Percentiles rank a stretch among this genome's conserved stretches.
Conservation (phyloP, 2,797 vertebrate species). For the Chaetodon trifasciatus region DNA sequence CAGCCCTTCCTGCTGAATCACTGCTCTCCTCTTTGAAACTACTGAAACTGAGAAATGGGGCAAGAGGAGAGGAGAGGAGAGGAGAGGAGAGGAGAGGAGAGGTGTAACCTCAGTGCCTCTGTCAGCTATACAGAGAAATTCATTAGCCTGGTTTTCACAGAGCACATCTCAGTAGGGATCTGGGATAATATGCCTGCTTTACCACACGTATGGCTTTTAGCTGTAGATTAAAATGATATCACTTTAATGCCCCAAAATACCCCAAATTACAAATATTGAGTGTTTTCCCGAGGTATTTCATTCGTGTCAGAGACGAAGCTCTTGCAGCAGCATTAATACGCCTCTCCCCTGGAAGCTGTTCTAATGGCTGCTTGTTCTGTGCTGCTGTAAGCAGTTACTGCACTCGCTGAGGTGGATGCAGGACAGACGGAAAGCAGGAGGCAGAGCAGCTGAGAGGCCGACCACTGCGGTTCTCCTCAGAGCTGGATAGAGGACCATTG, state of each 20-base stretch:
- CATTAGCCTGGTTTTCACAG: slow-evolving; percentile 61
- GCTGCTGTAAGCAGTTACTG: slow-evolving; percentile 28
- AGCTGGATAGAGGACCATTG: slow-evolving; percentile 51
- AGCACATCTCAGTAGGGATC: slow-evolving; percentile 43
- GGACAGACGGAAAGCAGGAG: slow-evolving; percentile 5
- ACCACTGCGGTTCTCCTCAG: slow-evolving; percentile 20
- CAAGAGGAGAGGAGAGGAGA: neutral
- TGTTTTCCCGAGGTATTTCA: neutral
- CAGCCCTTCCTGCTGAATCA: slow-evolving; percentile 10
- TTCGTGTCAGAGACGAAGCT: neutral
- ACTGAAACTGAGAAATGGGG: neutral
- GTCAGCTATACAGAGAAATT: slow-evolving; percentile 55
- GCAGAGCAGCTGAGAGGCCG: slow-evolving; percentile 4
- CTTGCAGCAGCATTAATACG: neutral
- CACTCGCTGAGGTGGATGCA: slow-evolving; percentile 6
- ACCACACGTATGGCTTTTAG: neutral
- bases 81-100: slow-evolving; percentile 3
- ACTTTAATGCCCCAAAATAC: slow-evolving; percentile 10
- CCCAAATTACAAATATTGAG: slow-evolving; percentile 20
- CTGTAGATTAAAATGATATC: neutral
- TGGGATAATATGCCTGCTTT: slow-evolving; percentile 21
- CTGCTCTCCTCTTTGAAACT: slow-evolving; percentile 6
- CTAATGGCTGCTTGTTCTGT: neutral
- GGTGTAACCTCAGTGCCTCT: slow-evolving; percentile 43
- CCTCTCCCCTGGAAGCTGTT: neutral